Percentiles rank a stretch among this genome's conserved stretches.
phyloP scores from a whole-genome alignment of 2,888 invertebrate species.

The Zhengitettix transpicula region DNA sequence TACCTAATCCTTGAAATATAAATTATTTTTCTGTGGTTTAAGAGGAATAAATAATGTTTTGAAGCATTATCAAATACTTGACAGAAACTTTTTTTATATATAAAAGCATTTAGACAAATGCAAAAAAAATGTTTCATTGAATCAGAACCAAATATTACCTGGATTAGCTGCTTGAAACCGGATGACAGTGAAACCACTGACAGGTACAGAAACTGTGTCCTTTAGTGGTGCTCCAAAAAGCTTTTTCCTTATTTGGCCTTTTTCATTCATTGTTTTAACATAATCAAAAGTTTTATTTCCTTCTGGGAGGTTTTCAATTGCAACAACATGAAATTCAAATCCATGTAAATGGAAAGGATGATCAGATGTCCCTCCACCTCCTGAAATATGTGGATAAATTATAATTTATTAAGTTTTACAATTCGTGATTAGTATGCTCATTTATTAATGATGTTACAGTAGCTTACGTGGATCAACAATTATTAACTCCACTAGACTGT shows the following conservation, averaged over 20 bases:
- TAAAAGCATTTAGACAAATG: too few relatives aligned
- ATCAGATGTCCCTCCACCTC: constrained; percentile 15
- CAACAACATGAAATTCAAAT: constrained; percentile 23
- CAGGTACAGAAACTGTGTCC: constrained; percentile 30
- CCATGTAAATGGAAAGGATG: constrained; percentile 31
- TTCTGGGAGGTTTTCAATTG: constrained; percentile 20
- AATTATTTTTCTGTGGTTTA: too few relatives aligned
- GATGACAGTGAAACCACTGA: constrained; percentile 28
- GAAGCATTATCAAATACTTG: too few relatives aligned
- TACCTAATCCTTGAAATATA: too few relatives aligned
- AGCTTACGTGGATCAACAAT: constrained; percentile 24
- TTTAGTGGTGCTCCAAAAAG: constrained; percentile 24
- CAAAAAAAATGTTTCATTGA: too few relatives aligned
- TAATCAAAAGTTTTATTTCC: constrained; percentile 19
- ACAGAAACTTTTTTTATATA: too few relatives aligned
- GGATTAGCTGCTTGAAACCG: constrained; percentile 30
- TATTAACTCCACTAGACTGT: constrained; percentile 25
- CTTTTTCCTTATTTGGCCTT: constrained; percentile 22
- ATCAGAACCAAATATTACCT: constrained; percentile 17
- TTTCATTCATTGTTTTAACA: constrained; percentile 21
- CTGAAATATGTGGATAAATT: neutral
- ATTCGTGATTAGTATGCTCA: neutral
- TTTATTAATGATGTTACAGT: neutral
- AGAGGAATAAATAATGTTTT: too few relatives aligned
- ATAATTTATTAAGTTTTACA: neutral